These are phyloP conservation scores for Tinea pellionella DNA, from an alignment of 2,888 invertebrate species.

Conservation along the genomic window DNA sequence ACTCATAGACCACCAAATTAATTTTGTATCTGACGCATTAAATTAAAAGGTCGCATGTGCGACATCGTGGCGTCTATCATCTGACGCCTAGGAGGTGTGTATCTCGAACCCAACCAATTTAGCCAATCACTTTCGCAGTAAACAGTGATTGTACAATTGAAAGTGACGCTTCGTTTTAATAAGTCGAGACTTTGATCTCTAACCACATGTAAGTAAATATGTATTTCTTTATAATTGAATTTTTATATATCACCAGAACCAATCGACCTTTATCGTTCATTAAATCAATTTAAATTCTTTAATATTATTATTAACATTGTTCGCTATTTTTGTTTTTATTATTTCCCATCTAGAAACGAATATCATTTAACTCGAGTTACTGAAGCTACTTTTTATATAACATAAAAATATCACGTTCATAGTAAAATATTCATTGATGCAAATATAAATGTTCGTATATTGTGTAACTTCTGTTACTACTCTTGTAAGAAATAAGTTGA, in stretches of 20 bases:
- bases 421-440: not conserved
- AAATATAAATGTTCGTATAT: no score
- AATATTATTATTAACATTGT: not conserved
- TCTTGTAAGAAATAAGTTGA: no score
- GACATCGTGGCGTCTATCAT: not conserved
- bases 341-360: not conserved
- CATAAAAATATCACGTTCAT: no score
- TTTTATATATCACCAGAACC: not conserved
- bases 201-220: not conserved
- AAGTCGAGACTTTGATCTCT: conserved; percentile 5
- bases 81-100: conserved; percentile 13
- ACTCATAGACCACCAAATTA: not conserved
- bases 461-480: no score
- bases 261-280: not conserved
- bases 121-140: conserved; percentile 12
- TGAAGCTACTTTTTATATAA: no score
- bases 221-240: not conserved
- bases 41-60: conserved; percentile 5
- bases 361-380: not conserved
- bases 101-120: conserved; percentile 3
- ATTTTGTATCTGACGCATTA: conserved; percentile 1
- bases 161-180: not conserved
- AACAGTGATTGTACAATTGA: conserved; percentile 10
- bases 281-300: not conserved
- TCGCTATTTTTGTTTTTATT: not conserved